Evolutionary conservation across 2,888 invertebrate genomes (phyloP).

Genomic region (Heliconius hortense): DNA sequence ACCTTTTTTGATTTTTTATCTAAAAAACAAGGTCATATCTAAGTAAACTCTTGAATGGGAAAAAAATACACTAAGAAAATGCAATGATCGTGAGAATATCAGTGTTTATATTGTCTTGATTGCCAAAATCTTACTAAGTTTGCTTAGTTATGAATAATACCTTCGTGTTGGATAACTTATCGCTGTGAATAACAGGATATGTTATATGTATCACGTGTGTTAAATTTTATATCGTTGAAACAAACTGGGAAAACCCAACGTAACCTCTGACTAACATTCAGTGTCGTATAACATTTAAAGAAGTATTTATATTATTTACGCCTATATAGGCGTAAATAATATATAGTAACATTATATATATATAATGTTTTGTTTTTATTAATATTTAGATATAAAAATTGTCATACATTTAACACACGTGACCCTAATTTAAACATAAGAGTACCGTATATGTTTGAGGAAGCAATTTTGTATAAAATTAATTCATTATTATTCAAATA

Average conservation of each 20-base stretch:
- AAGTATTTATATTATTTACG: conserved; percentile 2
- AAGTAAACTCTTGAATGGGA: neutral
- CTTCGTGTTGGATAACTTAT: neutral
- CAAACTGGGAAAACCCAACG: conserved; percentile 39
- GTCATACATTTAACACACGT: neutral
- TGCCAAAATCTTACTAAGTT: neutral
- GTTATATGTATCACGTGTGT: neutral
- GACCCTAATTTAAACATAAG: neutral
- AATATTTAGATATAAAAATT: neutral
- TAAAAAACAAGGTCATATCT: neutral
- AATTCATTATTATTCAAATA: neutral
- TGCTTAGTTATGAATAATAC: neutral
- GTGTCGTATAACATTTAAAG: neutral
- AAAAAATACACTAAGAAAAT: neutral
- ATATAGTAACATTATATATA: no score
- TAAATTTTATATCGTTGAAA: conserved; percentile 17
- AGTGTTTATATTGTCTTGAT: neutral
- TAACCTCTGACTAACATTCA: conserved; percentile 35
- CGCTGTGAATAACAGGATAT: conserved; percentile 9
- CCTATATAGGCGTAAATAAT: no score
- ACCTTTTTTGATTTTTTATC: neutral
- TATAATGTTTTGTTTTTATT: no score
- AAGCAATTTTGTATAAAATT: neutral
- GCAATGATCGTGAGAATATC: neutral
- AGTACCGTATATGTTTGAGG: neutral